These are phyloP conservation scores for Himalopsyche kuldschensis DNA, from an alignment of 2,888 invertebrate genomes.

Conservation along the genomic window DNA sequence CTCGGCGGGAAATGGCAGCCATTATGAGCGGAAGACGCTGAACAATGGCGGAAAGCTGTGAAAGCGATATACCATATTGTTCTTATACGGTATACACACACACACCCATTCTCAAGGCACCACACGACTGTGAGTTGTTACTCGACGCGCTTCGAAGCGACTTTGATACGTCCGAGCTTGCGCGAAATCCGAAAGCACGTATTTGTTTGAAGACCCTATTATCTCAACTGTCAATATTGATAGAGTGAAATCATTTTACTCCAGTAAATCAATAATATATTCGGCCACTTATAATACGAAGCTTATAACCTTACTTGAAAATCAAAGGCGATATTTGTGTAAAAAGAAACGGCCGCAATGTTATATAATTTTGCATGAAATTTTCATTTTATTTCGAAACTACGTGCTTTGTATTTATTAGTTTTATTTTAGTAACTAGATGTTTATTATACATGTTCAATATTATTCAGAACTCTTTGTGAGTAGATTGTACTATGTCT, in stretches of 20 bases:
- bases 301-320: too few species aligned
- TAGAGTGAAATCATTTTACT: not conserved
- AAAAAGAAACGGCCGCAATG: too few species aligned
- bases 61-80: conserved; percentile 29
- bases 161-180: not conserved
- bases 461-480: too few species aligned
- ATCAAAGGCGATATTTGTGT: too few species aligned
- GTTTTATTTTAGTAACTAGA: too few species aligned
- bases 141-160: not conserved
- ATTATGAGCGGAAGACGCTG: conserved; percentile 33
- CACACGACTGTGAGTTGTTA: not conserved
- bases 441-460: too few species aligned
- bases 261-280: not conserved
- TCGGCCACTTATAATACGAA: too few species aligned
- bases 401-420: too few species aligned
- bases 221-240: not conserved
- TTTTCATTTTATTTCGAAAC: too few species aligned
- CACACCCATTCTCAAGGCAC: not conserved
- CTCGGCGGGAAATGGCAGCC: conserved; percentile 31
- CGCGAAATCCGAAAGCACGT: not conserved
- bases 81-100: conserved; percentile 7
- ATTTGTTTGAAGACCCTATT: not conserved
- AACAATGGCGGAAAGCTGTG: conserved; percentile 29
- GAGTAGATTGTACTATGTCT: too few species aligned
- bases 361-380: too few species aligned